Percentiles rank a stretch among this genome's conserved stretches.
Evolutionary conservation across 2,888 invertebrate species (phyloP).

Genomic region (Ophraella communa): DNA sequence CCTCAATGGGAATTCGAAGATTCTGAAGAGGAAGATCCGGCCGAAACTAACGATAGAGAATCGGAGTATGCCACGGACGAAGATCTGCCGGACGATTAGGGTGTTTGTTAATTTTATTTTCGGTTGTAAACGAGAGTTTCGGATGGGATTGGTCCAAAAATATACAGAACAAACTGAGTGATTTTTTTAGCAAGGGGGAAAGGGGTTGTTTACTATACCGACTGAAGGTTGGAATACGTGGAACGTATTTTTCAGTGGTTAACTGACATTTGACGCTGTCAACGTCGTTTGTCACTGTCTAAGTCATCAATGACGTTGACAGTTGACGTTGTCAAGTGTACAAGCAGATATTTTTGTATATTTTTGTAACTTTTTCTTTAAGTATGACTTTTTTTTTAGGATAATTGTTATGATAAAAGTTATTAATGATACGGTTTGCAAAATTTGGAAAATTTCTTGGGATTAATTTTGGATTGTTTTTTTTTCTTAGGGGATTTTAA

Average conservation of each 20-base stretch:
- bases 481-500: background rate
- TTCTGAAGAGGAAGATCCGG: conserved; percentile 77
- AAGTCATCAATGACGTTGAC: too few relatives aligned
- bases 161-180: too few relatives aligned
- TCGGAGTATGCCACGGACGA: conserved; percentile 75
- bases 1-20: conserved; percentile 99
- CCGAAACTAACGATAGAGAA: conserved; percentile 68
- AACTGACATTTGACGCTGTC: too few relatives aligned
- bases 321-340: too few relatives aligned
- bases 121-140: background rate
- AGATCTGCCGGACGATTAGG: conserved; percentile 64
- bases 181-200: background rate
- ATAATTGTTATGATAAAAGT: background rate
- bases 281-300: too few relatives aligned
- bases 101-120: background rate
- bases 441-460: too few relatives aligned
- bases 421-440: background rate
- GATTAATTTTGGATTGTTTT: too few relatives aligned
- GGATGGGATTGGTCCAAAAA: background rate
- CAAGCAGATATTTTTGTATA: too few relatives aligned
- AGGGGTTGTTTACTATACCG: background rate
- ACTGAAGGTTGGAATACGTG: too few relatives aligned
- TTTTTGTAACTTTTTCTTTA: too few relatives aligned
- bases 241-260: too few relatives aligned
- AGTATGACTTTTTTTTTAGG: background rate